These are phyloP conservation scores for Festucalex cinctus DNA, from an alignment of 2,113 vertebrate genomes.

Conservation along the genomic window DNA sequence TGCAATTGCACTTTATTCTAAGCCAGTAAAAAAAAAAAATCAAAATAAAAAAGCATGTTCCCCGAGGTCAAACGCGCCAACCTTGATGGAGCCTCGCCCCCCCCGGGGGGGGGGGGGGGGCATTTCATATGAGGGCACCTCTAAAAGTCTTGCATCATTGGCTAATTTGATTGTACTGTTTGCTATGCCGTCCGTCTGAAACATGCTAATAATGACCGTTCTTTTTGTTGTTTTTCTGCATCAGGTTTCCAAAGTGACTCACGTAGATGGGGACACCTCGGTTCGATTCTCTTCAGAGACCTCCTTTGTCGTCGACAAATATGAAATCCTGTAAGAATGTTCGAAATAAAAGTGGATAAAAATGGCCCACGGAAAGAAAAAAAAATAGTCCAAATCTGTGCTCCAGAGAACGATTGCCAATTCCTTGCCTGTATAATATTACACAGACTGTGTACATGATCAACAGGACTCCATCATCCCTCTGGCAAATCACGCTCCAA, in stretches of 20 bases:
- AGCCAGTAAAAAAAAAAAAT: no score
- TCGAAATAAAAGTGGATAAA: conserved; percentile 37
- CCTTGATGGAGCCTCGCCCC: no score
- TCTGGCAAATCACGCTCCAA: conserved; percentile 36
- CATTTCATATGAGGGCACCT: no score
- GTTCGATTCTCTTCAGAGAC: conserved; percentile 92
- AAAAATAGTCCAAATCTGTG: conserved; percentile 48
- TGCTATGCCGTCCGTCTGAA: not conserved
- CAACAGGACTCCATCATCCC: conserved; percentile 46
- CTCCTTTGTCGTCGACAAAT: conserved; percentile 94
- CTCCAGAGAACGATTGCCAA: conserved; percentile 56
- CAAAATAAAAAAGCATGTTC: no score
- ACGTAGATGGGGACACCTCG: conserved; percentile 85
- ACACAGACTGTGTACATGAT: conserved; percentile 62
- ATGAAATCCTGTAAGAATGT: conserved; percentile 88
- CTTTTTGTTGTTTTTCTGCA: not conserved
- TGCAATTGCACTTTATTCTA: no score
- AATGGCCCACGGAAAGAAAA: conserved; percentile 51
- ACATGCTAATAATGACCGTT: not conserved
- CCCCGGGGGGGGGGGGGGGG: no score
- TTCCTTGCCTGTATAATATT: conserved; percentile 59
- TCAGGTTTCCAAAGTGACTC: conserved; percentile 92
- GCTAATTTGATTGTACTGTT: no score
- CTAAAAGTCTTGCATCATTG: no score
- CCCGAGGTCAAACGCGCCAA: no score